Base-by-base conservation (phyloP, 2,888 invertebrate species). In the Morinoia aosen region DNA sequence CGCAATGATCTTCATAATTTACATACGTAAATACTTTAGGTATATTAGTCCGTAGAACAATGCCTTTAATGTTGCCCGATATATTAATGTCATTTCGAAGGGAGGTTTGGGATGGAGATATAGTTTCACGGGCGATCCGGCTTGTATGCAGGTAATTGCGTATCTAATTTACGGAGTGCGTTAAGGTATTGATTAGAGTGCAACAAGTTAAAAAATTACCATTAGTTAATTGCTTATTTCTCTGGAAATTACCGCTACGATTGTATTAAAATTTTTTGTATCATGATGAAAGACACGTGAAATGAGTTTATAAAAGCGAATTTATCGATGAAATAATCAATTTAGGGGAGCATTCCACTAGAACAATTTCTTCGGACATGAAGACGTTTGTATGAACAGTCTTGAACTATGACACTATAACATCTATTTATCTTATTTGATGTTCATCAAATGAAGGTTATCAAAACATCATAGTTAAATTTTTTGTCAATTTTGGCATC, bases 1-100 rank as follows among this genome's bases (percentile, higher is more conserved):
- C 33, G 76, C 33, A 76, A 76, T 76, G 76, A 76, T 76, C 76
- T 76, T 76, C 76, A 76, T 76, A 76, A 76, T 76, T 76, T 76
- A 33, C 10, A 33, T 19, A 61, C 61, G 14, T 19, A 19, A 61
- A 61, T 61, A 61, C 76, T 76, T 76, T 76, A 76, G 76, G 76
- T 76, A 76, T 33, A 76, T 76, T 33, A 33, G 76, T 76, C 76
- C 76, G 25, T 33, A 76, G 76, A 76, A 76, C 76, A 76, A 76
- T 76, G 76, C 76, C 76, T 33, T 16, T 33, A 76, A 76, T 76
- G 25, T 76, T 76, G 25, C 25, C 7, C 25, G 33, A 16, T 33
- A 16, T 33, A 76, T 8, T 14, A 76, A 25, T 19, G 25, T 33
- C 19, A 76, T 76, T 76, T 33, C 25, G 76, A 76, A 33, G 19